phyloP scores from a whole-genome alignment of 2,113 vertebrate genomes.

The Chaetorhynchus papuensis region DNA sequence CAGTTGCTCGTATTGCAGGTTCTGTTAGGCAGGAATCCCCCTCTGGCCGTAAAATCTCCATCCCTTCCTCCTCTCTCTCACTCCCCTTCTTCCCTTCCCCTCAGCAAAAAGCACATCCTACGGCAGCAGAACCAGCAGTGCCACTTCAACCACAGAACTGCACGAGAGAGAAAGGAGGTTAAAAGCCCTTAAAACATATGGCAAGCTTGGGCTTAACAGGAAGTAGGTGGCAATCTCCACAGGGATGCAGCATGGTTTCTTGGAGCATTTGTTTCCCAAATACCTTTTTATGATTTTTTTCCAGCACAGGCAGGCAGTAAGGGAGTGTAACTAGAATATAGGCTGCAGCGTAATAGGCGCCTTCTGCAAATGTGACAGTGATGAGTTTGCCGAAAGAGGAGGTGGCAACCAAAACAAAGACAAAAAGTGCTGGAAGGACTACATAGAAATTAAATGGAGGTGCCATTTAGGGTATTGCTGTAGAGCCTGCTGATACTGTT shows the following conservation, averaged over 20 bases:
- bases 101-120: not conserved
- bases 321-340: not conserved
- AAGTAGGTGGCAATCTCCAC: not conserved
- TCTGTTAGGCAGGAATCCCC: not conserved
- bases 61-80: not conserved
- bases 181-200: conserved; percentile 28
- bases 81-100: not conserved
- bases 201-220: conserved; percentile 22
- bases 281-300: conserved; percentile 10
- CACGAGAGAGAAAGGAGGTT: conserved; percentile 18
- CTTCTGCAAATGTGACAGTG: not conserved
- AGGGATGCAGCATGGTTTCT: not conserved
- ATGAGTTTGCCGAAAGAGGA: conserved; percentile 19
- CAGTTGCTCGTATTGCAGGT: not conserved
- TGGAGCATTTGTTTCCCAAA: conserved; percentile 36
- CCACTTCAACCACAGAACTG: not conserved
- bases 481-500: conserved; percentile 35
- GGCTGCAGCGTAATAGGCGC: not conserved
- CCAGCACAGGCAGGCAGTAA: not conserved
- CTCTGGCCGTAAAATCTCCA: not conserved
- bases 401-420: conserved; percentile 27
- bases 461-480: conserved; percentile 16
- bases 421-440: not conserved
- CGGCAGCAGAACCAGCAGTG: not conserved
- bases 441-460: conserved; percentile 25